Percentiles rank a stretch among this genome's conserved stretches.
Evolutionary conservation across 2,797 vertebrate species (phyloP).

Genomic region (Channa striata): DNA sequence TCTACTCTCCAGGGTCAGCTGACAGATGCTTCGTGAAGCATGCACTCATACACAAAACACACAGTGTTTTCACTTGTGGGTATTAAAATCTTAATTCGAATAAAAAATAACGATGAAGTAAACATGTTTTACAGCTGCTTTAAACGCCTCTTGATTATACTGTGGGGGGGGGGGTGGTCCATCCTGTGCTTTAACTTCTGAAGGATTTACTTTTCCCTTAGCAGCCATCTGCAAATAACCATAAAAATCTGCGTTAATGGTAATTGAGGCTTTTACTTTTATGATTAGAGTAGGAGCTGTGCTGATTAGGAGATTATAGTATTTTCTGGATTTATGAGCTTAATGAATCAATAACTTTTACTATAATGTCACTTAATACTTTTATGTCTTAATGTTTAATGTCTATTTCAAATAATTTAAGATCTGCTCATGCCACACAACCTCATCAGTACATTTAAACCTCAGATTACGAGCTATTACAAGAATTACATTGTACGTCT

Average conservation of each 20-base stretch:
- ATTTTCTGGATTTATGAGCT: conserved; percentile 25
- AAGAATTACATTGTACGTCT: not conserved
- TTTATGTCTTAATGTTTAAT: conserved; percentile 18
- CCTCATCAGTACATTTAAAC: conserved; percentile 6
- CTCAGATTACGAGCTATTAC: not conserved
- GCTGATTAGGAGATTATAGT: conserved; percentile 23
- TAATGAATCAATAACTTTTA: conserved; percentile 37
- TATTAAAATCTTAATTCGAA: conserved; percentile 9
- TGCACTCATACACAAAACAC: conserved; percentile 65
- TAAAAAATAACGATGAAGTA: conserved; percentile 1
- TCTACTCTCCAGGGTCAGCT: conserved; percentile 76
- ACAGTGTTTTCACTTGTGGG: conserved; percentile 30
- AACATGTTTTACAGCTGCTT: conserved; percentile 5
- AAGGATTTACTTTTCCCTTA: conserved; percentile 34
- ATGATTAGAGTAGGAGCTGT: not conserved
- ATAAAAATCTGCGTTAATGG: conserved; percentile 36
- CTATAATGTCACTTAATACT: not conserved
- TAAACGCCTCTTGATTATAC: conserved; percentile 5
- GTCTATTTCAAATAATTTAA: not conserved
- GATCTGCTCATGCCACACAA: not conserved
- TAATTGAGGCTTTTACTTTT: conserved; percentile 27
- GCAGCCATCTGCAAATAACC: conserved; percentile 33
- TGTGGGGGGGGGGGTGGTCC: not conserved
- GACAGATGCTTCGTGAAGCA: conserved; percentile 73
- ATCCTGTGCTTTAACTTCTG: conserved; percentile 12